Conservation (phyloP, 2,797 vertebrate genomes). For the Spheniscus humboldti region DNA sequence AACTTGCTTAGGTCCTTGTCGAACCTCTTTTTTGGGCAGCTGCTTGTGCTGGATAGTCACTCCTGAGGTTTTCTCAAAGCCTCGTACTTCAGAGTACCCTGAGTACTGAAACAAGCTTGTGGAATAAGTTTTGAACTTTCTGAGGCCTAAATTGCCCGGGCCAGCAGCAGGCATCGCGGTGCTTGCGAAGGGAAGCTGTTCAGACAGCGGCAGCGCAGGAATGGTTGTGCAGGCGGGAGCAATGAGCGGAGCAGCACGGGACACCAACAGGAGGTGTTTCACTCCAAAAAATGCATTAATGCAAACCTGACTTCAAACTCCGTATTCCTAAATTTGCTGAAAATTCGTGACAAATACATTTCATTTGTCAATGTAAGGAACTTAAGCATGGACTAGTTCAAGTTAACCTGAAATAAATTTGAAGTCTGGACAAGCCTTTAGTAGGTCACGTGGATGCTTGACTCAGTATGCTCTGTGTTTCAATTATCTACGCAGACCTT, state of each 20-base stretch:
- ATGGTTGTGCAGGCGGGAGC: neutral
- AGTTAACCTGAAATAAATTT: neutral
- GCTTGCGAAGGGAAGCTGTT: too few species aligned
- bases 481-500: neutral
- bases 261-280: neutral
- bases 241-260: neutral
- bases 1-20: neutral
- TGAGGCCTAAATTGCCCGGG: neutral
- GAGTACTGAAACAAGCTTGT: neutral
- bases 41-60: neutral
- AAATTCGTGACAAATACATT: neutral
- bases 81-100: neutral
- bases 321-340: neutral
- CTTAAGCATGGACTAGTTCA: neutral
- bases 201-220: neutral
- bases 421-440: neutral
- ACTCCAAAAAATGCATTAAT: neutral
- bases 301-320: neutral
- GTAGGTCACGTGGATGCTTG: neutral
- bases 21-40: neutral
- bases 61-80: neutral
- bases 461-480: neutral
- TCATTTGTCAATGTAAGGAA: neutral
- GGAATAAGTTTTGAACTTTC: neutral
- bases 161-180: neutral